Evolutionary conservation across 2,888 invertebrate genomes (phyloP).

Genomic region (Acrobasis consociella): DNA sequence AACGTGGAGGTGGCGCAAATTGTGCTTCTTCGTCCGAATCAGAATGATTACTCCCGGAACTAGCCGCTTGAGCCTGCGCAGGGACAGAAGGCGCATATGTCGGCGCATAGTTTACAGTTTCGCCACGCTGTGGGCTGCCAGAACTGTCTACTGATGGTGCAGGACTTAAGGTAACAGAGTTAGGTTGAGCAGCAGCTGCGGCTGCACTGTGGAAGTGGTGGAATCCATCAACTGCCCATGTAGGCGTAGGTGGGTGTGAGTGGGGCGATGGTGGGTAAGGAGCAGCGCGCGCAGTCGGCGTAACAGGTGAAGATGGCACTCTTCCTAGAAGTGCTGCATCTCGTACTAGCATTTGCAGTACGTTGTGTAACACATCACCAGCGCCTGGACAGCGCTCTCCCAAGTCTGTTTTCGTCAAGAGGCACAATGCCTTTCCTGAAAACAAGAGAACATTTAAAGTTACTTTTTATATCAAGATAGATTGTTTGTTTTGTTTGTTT

Average conservation of each 20-base stretch:
- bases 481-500: no score
- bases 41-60: conserved; percentile 89
- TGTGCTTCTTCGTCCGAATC: conserved; percentile 91
- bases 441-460: conserved; percentile 26
- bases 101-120: conserved; percentile 70
- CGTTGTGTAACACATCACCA: conserved; percentile 97
- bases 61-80: conserved; percentile 71
- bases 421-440: conserved; percentile 94
- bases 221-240: conserved; percentile 85
- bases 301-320: conserved; percentile 91
- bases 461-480: background rate
- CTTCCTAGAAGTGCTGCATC: conserved; percentile 90
- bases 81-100: conserved; percentile 67
- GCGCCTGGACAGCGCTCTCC: conserved; percentile 96
- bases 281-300: conserved; percentile 88
- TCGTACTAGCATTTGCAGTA: conserved; percentile 92
- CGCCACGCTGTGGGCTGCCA: conserved; percentile 91
- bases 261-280: conserved; percentile 90
- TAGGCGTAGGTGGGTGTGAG: conserved; percentile 91
- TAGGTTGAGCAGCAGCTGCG: conserved; percentile 85
- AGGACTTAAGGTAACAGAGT: conserved; percentile 95
- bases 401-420: conserved; percentile 94
- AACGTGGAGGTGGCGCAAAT: conserved; percentile 84
- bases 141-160: conserved; percentile 95
- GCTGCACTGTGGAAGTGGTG: conserved; percentile 87